These are phyloP conservation scores for Erinaceus europaeus DNA, from an alignment of 2,113 vertebrate species.

Conservation along the genomic window DNA sequence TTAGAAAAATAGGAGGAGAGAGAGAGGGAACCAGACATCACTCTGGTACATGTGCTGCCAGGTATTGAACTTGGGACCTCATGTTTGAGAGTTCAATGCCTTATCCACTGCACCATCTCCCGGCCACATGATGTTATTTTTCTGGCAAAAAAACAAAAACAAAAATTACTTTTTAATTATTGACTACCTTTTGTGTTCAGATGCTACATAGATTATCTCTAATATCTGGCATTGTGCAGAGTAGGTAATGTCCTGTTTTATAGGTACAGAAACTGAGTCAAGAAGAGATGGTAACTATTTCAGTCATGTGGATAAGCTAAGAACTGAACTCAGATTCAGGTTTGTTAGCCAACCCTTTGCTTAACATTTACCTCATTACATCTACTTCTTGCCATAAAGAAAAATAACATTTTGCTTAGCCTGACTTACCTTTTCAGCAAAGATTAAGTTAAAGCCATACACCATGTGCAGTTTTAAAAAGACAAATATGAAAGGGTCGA, in stretches of 20 bases:
- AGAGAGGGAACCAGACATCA: no score
- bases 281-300: background rate
- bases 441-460: background rate
- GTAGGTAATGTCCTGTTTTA: background rate
- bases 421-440: background rate
- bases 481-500: background rate
- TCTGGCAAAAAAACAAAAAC: background rate
- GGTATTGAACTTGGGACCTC: no score
- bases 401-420: background rate
- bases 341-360: background rate
- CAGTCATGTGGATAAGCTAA: background rate
- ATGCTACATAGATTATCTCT: background rate
- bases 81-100: no score
- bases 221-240: background rate
- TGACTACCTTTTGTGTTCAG: background rate
- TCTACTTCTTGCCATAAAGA: background rate
- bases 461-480: background rate
- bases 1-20: no score
- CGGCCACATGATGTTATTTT: background rate
- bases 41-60: no score
- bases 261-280: conserved; percentile 13
- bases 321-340: background rate
- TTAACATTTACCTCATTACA: background rate
- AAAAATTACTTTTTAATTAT: background rate
- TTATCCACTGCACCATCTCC: no score